A percentile compares a stretch with the other conserved stretches of the same genome.
Conservation (phyloP, 1,140 invertebrate genomes). For the Drosophila tropicalis region DNA sequence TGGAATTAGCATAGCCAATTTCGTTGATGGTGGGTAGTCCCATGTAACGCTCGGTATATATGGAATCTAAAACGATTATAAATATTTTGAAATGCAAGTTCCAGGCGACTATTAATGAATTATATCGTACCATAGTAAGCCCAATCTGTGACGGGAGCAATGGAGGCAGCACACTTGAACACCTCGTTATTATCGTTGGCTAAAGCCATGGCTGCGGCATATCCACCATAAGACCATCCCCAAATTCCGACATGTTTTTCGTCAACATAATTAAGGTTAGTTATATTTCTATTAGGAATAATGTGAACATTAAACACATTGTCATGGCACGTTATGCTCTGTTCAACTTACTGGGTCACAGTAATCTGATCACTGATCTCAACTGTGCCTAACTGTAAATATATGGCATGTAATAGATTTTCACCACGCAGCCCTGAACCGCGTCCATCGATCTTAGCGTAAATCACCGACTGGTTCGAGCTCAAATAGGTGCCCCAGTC, state of each 20-base stretch:
- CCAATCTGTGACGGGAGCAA: constrained; percentile 96
- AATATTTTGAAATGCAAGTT: not conserved
- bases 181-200: constrained; percentile 88
- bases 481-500: constrained; percentile 93
- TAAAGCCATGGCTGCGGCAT: constrained; percentile 91
- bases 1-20: constrained; percentile 89
- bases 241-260: constrained; percentile 88
- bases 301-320: too few relatives aligned
- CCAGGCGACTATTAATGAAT: too few relatives aligned
- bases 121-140: constrained; percentile 90
- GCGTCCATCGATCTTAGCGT: constrained; percentile 94
- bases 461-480: constrained; percentile 92
- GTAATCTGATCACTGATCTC: constrained; percentile 93
- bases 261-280: constrained; percentile 89
- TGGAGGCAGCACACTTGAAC: constrained; percentile 96
- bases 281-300: constrained; percentile 84
- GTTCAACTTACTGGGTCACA: constrained; percentile 83
- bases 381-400: constrained; percentile 92
- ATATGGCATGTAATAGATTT: constrained; percentile 91
- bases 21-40: constrained; percentile 92
- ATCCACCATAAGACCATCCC: constrained; percentile 98
- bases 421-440: constrained; percentile 94
- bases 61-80: constrained; percentile 90
- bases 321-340: not conserved
- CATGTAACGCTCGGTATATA: constrained; percentile 98